Percentiles rank a stretch among this genome's conserved stretches.
These are phyloP conservation scores for Lanius collurio DNA, from an alignment of 2,113 vertebrate species.

Conservation along the genomic window DNA sequence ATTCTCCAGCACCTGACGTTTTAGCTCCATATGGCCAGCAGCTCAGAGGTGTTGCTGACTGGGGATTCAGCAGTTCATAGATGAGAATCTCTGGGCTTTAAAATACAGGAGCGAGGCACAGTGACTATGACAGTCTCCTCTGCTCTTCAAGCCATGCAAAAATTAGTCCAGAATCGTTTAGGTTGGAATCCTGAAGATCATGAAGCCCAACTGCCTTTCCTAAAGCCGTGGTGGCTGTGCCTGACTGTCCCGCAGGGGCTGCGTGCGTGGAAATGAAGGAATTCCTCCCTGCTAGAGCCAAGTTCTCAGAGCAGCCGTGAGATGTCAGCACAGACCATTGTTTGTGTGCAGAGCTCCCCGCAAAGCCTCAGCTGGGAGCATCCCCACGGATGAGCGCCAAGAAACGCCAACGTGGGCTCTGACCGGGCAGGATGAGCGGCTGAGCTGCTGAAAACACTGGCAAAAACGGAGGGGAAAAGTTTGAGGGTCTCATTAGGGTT, in stretches of 20 bases:
- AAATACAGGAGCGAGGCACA: not conserved
- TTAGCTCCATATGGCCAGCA: not conserved
- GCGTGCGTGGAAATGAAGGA: fast-evolving
- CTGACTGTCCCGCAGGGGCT: not conserved
- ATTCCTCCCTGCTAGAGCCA: not conserved
- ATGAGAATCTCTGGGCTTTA: not conserved
- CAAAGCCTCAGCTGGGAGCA: not conserved
- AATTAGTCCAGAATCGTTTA: not conserved
- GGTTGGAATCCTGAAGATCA: not conserved
- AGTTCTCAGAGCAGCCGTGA: not conserved
- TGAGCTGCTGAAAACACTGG: not conserved
- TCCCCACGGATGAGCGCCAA: fast-evolving
- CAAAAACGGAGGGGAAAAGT: not conserved
- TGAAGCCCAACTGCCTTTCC: not conserved
- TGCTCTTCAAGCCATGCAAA: not conserved
- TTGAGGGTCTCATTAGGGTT: not conserved
- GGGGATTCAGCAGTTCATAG: not conserved
- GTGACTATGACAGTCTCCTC: not conserved
- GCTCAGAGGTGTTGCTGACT: not conserved
- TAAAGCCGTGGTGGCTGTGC: fast-evolving
- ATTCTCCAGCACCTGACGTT: not conserved
- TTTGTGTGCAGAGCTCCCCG: fast-evolving
- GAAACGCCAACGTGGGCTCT: fast-evolving
- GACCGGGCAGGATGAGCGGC: not conserved
- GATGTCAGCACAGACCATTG: constrained; percentile 63